Evolutionary conservation across 2,113 vertebrate genomes (phyloP).

Genomic region (Pelecanus crispus): DNA sequence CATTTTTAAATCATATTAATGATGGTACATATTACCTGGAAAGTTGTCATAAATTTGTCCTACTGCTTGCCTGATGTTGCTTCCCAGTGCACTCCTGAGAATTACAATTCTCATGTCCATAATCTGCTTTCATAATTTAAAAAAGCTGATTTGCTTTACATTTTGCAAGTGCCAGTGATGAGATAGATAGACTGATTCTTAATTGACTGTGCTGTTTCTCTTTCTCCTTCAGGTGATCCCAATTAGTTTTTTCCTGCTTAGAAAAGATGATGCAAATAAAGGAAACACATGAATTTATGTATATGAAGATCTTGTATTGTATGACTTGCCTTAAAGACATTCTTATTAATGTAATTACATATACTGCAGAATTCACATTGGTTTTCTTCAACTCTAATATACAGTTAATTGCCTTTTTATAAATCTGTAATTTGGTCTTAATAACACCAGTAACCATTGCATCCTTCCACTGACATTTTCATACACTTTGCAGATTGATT

Average conservation of each 20-base stretch:
- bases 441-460: neutral
- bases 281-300: neutral
- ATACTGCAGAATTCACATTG: neutral
- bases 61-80: neutral
- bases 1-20: neutral
- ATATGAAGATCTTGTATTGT: neutral
- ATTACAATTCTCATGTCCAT: neutral
- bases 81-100: neutral
- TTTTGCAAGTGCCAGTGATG: neutral
- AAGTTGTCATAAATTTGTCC: neutral
- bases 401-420: neutral
- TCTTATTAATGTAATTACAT: neutral
- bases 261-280: neutral
- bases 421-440: neutral
- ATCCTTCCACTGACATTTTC: neutral
- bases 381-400: neutral
- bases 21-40: neutral
- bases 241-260: neutral
- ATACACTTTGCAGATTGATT: neutral
- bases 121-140: neutral
- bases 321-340: neutral
- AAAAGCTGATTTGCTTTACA: neutral
- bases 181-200: neutral
- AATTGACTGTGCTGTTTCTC: neutral
- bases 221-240: neutral